Evolutionary conservation across 2,113 vertebrate genomes (phyloP), one percentile per base, ranked within the genome.

Genomic region (Zosterops hypoxanthus): DNA sequence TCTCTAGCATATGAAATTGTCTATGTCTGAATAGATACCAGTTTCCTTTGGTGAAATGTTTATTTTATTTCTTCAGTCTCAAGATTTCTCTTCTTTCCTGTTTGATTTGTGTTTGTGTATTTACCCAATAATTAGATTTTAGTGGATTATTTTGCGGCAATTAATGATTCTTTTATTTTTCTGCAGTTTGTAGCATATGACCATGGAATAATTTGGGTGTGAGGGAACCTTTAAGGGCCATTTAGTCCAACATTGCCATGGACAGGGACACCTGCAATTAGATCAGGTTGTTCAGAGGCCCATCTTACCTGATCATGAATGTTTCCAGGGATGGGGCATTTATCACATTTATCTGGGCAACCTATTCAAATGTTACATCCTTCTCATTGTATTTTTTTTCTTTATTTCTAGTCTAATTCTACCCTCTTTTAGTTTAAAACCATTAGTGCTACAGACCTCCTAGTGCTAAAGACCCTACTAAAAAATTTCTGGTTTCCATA

Each of bases 361-460:
- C 4, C 2, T 47, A 17, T 41, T 41, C 11, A 29, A 47, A 14
- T 31, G 25, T 55, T 76, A 76, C 24, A 41, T 39, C 5, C 24
- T 39, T 14, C 14, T 34, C 4, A 41, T 1, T 47, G 29, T 11
- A 3, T 0, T 8, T 14, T 64, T 49, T 50, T 66, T 14, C 7
- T 53, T 59, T 75, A 25, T 60, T 46, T 68, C 25, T 41, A 12
- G 11, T 26, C 14, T 47, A 55, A 42, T 61, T 55, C 41, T 69
- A 42, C 14, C 4, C 4, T 42, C 5, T 49, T 41, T 76, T 12
- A 22, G 3, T 60, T 53, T 41, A 47, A 82, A 75, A 46, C 11
- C 4, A 17, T 89, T 41, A 31, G 8, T 22, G 5, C 21, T 53
- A 18, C n/a, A 47, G 21, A 33, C 9, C 46, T 47, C 46, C 46